A percentile compares a stretch with the other conserved stretches of the same genome.
These are phyloP conservation scores for Aphis craccivora DNA, from an alignment of 1,140 invertebrate genomes.

Conservation along the genomic window DNA sequence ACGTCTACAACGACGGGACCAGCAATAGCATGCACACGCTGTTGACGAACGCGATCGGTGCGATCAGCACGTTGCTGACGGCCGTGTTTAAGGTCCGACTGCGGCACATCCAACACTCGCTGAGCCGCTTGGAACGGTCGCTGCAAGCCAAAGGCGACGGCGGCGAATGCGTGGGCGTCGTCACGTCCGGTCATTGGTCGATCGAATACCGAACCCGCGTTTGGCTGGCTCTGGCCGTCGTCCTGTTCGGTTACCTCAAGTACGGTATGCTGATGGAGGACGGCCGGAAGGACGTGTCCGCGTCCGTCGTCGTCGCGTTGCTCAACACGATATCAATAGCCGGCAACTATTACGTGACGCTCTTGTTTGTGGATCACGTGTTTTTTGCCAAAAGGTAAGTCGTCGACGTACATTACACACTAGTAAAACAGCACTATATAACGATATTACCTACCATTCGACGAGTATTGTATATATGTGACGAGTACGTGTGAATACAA, in stretches of 20 bases:
- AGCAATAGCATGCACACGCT: background rate
- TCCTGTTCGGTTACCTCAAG: slow-evolving; percentile 1
- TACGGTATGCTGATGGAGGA: background rate
- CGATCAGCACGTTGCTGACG: background rate
- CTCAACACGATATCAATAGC: background rate
- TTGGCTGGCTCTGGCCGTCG: background rate
- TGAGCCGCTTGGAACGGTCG: background rate
- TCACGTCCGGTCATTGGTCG: background rate
- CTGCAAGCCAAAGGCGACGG: background rate
- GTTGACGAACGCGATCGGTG: background rate
- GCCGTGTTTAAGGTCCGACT: background rate
- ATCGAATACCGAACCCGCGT: background rate
- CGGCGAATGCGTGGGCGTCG: no score
- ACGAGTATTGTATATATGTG: no score
- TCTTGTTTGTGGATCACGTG: slow-evolving; percentile 26
- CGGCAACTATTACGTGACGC: slow-evolving; percentile 36
- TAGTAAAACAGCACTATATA: background rate
- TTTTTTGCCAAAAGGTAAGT: background rate
- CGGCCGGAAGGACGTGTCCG: no score
- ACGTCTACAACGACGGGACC: background rate
- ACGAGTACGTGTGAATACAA: no score
- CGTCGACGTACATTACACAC: background rate
- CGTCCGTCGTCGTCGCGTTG: background rate
- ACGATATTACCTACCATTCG: no score
- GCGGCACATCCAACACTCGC: background rate